Percentiles rank a stretch among this genome's conserved stretches.
Conservation (phyloP, 2,888 invertebrate genomes). For the Cynaeus angustus region DNA sequence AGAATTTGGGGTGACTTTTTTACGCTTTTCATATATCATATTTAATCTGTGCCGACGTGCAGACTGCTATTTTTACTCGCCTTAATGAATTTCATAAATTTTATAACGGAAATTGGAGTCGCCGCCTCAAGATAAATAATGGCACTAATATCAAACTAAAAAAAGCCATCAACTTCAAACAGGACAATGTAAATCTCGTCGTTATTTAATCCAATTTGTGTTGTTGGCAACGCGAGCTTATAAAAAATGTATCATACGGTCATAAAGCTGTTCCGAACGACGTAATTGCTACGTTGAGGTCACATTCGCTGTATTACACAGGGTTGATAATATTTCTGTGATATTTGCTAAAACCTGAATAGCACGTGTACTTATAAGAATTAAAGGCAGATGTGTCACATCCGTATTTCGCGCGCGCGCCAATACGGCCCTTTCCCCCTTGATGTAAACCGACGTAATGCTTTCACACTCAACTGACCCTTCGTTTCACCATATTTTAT, state of each 20-base stretch:
- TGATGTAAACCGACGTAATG: constrained; percentile 40
- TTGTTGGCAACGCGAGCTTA: constrained; percentile 26
- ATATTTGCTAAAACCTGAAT: constrained; percentile 55
- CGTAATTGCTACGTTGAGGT: constrained; percentile 24
- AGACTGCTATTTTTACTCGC: constrained; percentile 35
- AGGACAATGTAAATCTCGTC: constrained; percentile 36
- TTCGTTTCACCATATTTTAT: background rate
- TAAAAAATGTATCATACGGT: constrained; percentile 27
- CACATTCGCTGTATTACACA: constrained; percentile 22
- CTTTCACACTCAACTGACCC: constrained; percentile 48
- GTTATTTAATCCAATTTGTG: constrained; percentile 33
- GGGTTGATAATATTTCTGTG: constrained; percentile 45
- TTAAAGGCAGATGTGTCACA: constrained; percentile 58
- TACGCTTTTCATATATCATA: constrained; percentile 51
- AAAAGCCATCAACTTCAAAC: constrained; percentile 33
- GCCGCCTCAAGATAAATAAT: constrained; percentile 28
- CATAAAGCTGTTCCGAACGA: constrained; percentile 22
- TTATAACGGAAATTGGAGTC: constrained; percentile 37
- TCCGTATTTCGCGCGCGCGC: constrained; percentile 56
- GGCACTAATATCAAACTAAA: constrained; percentile 24
- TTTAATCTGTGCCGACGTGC: constrained; percentile 46
- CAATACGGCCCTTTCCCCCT: constrained; percentile 48
- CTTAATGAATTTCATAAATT: constrained; percentile 32
- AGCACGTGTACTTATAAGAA: constrained; percentile 51
- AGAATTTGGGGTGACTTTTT: constrained; percentile 54